A percentile compares a stretch with the other conserved stretches of the same genome.
Conservation (phyloP, 2,797 vertebrate species). For the Vireo griseus region DNA sequence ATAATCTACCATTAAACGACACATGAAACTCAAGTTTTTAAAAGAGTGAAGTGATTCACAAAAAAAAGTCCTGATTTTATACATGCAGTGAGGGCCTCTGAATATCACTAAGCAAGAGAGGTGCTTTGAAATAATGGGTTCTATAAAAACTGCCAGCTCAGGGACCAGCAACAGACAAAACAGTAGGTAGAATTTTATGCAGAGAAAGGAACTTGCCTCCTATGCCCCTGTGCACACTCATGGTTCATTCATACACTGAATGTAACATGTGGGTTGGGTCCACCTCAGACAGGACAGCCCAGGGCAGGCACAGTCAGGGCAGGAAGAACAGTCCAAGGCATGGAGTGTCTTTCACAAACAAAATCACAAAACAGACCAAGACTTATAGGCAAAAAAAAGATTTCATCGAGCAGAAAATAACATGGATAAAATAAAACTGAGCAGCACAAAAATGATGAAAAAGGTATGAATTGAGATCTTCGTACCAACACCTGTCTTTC, state of each 20-base stretch:
- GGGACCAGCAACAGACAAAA: neutral
- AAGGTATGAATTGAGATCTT: neutral
- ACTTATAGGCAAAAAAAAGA: neutral
- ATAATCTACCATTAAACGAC: neutral
- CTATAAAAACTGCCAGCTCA: neutral
- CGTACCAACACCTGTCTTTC: neutral
- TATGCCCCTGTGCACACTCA: neutral
- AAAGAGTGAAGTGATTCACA: neutral
- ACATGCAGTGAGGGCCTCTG: neutral
- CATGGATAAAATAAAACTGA: accelerated
- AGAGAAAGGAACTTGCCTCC: neutral
- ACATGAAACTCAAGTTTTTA: neutral
- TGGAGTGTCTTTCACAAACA: accelerated
- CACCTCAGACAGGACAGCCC: neutral
- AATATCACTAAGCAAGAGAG: neutral
- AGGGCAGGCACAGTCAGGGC: neutral
- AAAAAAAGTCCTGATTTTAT: neutral
- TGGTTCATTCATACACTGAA: neutral
- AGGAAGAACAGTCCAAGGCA: neutral
- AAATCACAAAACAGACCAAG: neutral
- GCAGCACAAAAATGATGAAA: neutral
- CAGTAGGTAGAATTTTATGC: neutral
- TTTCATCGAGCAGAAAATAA: neutral
- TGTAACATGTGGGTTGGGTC: accelerated
- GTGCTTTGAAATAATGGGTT: neutral